Conservation (phyloP, 2,888 invertebrate species). For the Hyalella azteca region DNA sequence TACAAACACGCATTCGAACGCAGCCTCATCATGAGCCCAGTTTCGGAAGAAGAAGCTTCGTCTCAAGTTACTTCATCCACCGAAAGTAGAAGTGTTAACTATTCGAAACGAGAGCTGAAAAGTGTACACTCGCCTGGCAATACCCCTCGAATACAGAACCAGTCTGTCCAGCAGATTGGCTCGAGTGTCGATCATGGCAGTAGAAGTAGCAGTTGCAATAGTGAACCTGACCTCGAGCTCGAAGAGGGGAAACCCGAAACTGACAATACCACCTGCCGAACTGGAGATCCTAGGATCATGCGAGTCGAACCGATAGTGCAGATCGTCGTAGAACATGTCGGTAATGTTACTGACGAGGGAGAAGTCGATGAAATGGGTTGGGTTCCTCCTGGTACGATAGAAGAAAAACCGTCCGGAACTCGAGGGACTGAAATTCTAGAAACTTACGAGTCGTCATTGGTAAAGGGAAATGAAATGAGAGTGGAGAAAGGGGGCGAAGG, state of each 20-base stretch:
- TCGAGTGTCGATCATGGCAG: background rate
- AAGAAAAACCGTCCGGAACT: background rate
- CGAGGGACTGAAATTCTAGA: too few species aligned
- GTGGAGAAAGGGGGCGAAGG: background rate
- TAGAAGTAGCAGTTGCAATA: background rate
- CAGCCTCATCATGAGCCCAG: background rate
- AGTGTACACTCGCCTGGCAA: background rate
- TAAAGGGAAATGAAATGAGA: too few species aligned
- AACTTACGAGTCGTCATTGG: too few species aligned
- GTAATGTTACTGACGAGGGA: background rate
- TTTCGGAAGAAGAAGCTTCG: background rate
- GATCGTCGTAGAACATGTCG: background rate
- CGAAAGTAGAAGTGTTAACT: background rate
- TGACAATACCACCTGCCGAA: background rate
- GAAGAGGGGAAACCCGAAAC: background rate
- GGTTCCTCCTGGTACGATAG: background rate
- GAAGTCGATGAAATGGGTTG: background rate
- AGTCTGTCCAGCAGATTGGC: background rate
- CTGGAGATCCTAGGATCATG: too few species aligned
- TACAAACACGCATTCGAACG: conserved; percentile 2
- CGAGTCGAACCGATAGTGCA: too few species aligned
- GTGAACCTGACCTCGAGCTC: background rate
- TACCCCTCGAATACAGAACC: background rate
- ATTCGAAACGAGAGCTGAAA: background rate
- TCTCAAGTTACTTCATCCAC: background rate